These are phyloP conservation scores for Eretmochelys imbricata DNA, from an alignment of 2,113 vertebrate species.

Conservation along the genomic window DNA sequence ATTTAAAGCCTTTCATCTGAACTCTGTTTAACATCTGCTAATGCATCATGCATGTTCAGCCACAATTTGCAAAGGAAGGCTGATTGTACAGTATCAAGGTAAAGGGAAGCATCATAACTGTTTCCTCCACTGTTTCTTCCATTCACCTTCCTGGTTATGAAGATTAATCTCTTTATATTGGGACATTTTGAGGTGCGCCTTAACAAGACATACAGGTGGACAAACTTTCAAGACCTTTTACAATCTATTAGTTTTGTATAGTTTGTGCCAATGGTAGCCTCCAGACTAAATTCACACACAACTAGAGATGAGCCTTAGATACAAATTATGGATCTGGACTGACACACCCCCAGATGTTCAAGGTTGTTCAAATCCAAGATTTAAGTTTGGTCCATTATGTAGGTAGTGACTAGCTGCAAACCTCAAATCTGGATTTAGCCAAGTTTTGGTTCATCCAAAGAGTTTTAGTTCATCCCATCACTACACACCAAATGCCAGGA, in stretches of 20 bases:
- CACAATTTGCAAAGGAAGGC: not conserved
- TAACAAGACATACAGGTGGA: not conserved
- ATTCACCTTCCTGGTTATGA: not conserved
- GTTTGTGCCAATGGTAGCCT: not conserved
- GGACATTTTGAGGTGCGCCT: not conserved
- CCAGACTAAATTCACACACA: not conserved
- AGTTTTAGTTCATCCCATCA: not conserved
- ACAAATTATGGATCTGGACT: not conserved
- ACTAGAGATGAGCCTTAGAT: not conserved
- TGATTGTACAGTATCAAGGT: not conserved
- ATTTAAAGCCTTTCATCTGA: not conserved
- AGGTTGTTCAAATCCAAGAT: not conserved
- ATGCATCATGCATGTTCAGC: accelerated
- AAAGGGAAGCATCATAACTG: not conserved
- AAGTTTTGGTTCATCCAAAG: not conserved
- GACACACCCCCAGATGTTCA: not conserved
- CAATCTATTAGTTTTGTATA: not conserved
- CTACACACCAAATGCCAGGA: not conserved
- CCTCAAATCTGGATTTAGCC: not conserved
- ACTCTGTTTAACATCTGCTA: not conserved
- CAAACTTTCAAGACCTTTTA: not conserved
- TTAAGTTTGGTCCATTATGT: not conserved
- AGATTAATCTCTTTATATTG: not conserved
- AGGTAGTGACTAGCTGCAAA: not conserved
- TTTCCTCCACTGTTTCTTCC: not conserved